These are phyloP conservation scores for Lanistes nyassanus DNA, from an alignment of 1,140 invertebrate genomes.

Conservation along the genomic window DNA sequence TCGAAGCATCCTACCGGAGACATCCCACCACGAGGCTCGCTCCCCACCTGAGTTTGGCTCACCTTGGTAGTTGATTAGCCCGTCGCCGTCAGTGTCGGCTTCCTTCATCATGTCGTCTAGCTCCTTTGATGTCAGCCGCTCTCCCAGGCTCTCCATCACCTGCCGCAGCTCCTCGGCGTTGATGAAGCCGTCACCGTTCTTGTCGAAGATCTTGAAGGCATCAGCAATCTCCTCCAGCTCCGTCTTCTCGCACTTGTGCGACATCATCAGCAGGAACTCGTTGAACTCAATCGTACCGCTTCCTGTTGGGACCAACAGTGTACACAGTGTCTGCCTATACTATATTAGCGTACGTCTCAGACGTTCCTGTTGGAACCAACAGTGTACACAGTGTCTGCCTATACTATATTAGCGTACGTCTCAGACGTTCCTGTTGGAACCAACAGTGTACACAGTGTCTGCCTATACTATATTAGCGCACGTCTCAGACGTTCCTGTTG, in stretches of 20 bases:
- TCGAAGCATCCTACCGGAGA: no score
- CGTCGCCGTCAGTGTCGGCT: slow-evolving; percentile 87
- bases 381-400: no score
- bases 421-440: no score
- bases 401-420: no score
- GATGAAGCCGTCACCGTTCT: slow-evolving; percentile 95
- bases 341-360: no score
- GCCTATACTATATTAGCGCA: no score
- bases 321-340: no score
- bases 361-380: no score
- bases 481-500: no score
- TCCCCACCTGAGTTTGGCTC: background rate
- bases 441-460: no score
- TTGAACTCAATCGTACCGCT: slow-evolving; percentile 68
- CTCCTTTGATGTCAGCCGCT: slow-evolving; percentile 88
- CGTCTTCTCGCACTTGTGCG: slow-evolving; percentile 91
- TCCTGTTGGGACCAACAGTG: slow-evolving; percentile 16
- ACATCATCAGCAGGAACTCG: slow-evolving; percentile 92
- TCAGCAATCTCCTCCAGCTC: slow-evolving; percentile 37
- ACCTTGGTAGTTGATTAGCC: slow-evolving; percentile 55
- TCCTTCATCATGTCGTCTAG: slow-evolving; percentile 93
- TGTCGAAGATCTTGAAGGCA: slow-evolving; percentile 67
- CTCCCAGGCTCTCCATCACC: slow-evolving; percentile 93
- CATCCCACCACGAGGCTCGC: background rate
- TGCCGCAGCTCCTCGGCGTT: slow-evolving; percentile 94